These are phyloP conservation scores for Colostygia pectinataria DNA, from an alignment of 2,888 invertebrate genomes.

Conservation along the genomic window DNA sequence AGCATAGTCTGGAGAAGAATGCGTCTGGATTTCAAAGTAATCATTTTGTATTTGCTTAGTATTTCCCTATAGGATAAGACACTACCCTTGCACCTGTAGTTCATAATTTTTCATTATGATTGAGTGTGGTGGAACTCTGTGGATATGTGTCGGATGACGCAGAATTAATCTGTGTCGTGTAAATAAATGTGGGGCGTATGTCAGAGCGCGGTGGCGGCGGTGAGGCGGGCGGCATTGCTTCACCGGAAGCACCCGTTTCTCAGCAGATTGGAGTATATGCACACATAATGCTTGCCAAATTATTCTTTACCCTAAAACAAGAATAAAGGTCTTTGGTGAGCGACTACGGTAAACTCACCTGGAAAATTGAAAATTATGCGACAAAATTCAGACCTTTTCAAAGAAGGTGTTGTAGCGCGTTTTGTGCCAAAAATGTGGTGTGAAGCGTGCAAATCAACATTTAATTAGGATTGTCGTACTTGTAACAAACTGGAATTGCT, in stretches of 20 bases:
- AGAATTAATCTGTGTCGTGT: conserved; percentile 74
- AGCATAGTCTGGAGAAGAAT: too few species aligned
- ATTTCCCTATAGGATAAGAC: too few species aligned
- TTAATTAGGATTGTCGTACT: too few species aligned
- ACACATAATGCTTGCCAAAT: conserved; percentile 52
- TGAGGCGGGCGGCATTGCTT: conserved; percentile 42
- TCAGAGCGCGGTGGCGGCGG: conserved; percentile 47
- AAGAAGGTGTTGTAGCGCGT: too few species aligned
- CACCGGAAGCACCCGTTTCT: conserved; percentile 47
- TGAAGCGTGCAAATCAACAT: too few species aligned
- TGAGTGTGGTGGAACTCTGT: conserved; percentile 53
- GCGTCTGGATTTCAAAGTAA: too few species aligned
- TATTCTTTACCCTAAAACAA: conserved; percentile 52
- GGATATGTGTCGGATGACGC: conserved; percentile 68
- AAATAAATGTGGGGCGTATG: conserved; percentile 74
- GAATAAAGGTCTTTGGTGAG: conserved; percentile 53
- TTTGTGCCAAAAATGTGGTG: too few species aligned
- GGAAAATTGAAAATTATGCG: conserved; percentile 51
- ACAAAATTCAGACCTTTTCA: too few species aligned
- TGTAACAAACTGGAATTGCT: too few species aligned
- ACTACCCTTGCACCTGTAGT: too few species aligned
- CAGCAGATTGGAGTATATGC: conserved; percentile 50
- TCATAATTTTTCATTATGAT: too few species aligned
- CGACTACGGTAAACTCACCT: conserved; percentile 47
- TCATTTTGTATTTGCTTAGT: too few species aligned